phyloP scores from a whole-genome alignment of 2,797 vertebrate species.

The Kryptolebias ocellatus region DNA sequence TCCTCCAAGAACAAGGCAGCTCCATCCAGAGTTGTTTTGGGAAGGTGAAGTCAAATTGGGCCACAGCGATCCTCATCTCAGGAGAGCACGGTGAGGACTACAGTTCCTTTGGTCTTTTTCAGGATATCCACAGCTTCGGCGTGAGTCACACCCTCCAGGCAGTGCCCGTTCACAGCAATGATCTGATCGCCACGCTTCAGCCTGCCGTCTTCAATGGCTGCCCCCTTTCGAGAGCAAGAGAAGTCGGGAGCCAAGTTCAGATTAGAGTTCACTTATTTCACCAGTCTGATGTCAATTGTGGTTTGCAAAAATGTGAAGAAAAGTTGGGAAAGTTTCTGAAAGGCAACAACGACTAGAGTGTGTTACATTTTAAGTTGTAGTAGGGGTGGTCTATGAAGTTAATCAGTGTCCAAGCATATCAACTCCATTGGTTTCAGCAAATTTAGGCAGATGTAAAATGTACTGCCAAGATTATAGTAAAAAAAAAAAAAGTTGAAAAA shows the following conservation, averaged over 20 bases:
- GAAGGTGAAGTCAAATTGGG: neutral
- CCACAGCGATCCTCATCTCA: conserved; percentile 59
- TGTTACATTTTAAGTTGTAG: no score
- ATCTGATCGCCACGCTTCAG: conserved; percentile 93
- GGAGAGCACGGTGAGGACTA: conserved; percentile 89
- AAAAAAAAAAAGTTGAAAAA: no score
- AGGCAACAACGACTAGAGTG: no score
- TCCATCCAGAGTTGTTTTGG: neutral
- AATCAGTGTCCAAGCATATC: no score
- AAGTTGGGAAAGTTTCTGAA: no score
- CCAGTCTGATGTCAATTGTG: neutral
- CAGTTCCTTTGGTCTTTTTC: conserved; percentile 89
- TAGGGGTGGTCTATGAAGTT: no score
- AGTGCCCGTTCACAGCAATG: conserved; percentile 91
- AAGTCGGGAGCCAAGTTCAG: neutral
- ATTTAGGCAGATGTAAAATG: no score
- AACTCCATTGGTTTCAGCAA: no score
- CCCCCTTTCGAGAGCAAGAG: conserved; percentile 82
- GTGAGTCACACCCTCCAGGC: conserved; percentile 90
- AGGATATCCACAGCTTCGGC: conserved; percentile 91
- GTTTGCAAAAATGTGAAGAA: no score
- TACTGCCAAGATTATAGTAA: no score
- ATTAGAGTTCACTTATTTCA: neutral
- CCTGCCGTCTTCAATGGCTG: conserved; percentile 90
- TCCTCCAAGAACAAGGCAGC: neutral